These are phyloP conservation scores for Notocelia uddmanniana DNA, from an alignment of 2,888 invertebrate species.

Conservation along the genomic window DNA sequence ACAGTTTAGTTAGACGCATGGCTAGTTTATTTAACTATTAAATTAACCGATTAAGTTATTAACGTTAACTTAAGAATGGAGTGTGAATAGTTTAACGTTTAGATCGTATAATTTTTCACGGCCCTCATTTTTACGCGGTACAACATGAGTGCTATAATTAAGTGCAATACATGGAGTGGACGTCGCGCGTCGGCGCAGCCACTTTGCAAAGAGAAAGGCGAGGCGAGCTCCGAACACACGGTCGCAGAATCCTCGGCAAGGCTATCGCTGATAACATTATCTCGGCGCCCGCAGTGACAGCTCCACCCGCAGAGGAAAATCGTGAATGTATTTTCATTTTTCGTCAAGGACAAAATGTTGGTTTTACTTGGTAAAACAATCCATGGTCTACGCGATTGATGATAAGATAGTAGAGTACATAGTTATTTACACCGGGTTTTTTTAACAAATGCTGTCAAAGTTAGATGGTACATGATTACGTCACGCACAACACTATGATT, in stretches of 20 bases:
- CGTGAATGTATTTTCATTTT: constrained; percentile 30
- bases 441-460: neutral
- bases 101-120: neutral
- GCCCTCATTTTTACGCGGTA: neutral
- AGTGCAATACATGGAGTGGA: constrained; percentile 30
- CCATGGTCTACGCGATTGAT: neutral
- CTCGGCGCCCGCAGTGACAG: constrained; percentile 57
- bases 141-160: constrained; percentile 5
- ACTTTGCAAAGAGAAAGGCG: constrained; percentile 50
- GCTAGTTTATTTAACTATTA: neutral
- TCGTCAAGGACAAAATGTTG: neutral
- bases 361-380: neutral
- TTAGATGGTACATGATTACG: neutral
- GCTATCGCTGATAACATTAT: constrained; percentile 83
- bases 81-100: neutral
- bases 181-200: constrained; percentile 8
- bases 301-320: constrained; percentile 46
- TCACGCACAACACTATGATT: neutral
- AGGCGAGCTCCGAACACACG: constrained; percentile 52
- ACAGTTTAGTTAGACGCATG: neutral
- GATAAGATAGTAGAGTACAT: neutral
- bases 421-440: neutral
- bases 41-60: too few species aligned
- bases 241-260: constrained; percentile 80
- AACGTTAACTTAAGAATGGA: neutral